Conservation (phyloP, 1,140 invertebrate genomes). For the Trachymyrmex cornetzi region DNA sequence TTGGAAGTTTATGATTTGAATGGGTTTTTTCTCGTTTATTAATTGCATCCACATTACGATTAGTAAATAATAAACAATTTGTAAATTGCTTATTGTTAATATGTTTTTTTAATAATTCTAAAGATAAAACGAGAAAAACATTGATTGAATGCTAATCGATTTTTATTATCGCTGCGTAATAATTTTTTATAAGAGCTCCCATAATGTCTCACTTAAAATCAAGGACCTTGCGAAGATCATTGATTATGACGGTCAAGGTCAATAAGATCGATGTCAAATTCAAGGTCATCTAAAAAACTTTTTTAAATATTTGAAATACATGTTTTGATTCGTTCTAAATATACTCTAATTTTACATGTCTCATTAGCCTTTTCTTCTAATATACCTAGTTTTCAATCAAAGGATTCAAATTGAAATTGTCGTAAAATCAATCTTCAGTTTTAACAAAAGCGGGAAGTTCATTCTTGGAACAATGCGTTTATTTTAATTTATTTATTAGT, state of each 20-base stretch:
- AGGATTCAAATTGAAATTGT: neutral
- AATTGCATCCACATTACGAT: neutral
- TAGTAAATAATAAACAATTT: neutral
- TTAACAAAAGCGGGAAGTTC: neutral
- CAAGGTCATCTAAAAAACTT: neutral
- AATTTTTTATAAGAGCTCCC: neutral
- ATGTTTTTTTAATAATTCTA: neutral
- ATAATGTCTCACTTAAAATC: neutral
- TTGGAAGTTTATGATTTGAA: neutral
- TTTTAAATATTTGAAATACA: neutral
- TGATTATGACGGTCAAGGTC: constrained; percentile 3
- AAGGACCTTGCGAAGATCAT: neutral
- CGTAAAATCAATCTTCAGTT: neutral
- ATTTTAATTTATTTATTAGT: constrained; percentile 9
- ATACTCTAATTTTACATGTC: neutral
- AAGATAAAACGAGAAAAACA: neutral
- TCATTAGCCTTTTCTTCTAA: neutral
- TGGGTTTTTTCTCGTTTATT: neutral
- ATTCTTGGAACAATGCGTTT: neutral
- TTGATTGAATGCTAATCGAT: neutral
- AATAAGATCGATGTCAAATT: neutral
- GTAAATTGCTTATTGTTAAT: neutral
- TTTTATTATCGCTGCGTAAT: neutral
- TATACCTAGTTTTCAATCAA: neutral
- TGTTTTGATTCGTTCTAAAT: neutral